phyloP scores from a whole-genome alignment of 2,888 invertebrate species.

The Drosophila meridiana region DNA sequence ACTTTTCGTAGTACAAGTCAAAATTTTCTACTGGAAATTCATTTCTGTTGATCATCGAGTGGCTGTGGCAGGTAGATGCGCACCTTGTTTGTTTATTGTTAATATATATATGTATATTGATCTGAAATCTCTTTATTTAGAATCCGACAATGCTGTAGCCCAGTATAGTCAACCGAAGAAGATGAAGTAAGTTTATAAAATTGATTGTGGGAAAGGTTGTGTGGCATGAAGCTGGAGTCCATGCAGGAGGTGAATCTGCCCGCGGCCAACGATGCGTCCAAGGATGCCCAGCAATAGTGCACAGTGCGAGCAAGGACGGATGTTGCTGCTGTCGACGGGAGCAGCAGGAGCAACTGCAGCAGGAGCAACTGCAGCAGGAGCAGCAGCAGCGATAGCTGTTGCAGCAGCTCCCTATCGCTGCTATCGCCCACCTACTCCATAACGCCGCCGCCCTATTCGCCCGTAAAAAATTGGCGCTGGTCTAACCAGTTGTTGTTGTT shows the following conservation, averaged over 20 bases:
- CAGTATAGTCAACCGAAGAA: not conserved
- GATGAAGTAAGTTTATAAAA: not conserved
- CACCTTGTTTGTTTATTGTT: not conserved
- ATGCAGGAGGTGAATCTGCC: conserved; percentile 86
- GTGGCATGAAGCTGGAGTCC: conserved; percentile 94
- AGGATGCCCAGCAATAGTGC: conserved; percentile 58
- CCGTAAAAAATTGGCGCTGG: conserved; percentile 29
- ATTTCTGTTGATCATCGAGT: not conserved
- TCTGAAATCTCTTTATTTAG: not conserved
- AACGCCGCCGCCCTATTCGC: conserved; percentile 61
- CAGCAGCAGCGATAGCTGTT: not conserved
- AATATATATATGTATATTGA: not conserved
- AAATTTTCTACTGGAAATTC: not conserved
- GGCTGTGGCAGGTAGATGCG: not conserved
- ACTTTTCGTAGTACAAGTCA: not conserved
- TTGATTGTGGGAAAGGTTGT: too few species aligned
- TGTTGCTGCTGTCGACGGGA: not conserved
- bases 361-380: too few species aligned
- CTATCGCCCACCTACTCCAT: conserved; percentile 54
- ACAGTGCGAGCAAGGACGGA: not conserved
- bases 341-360: not conserved
- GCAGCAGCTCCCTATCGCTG: conserved; percentile 6
- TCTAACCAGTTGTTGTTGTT: conserved; percentile 16
- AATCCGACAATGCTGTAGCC: not conserved
- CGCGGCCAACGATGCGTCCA: conserved; percentile 40